Conservation (phyloP, 2,888 invertebrate genomes). For the Cacoxenus indagator region DNA sequence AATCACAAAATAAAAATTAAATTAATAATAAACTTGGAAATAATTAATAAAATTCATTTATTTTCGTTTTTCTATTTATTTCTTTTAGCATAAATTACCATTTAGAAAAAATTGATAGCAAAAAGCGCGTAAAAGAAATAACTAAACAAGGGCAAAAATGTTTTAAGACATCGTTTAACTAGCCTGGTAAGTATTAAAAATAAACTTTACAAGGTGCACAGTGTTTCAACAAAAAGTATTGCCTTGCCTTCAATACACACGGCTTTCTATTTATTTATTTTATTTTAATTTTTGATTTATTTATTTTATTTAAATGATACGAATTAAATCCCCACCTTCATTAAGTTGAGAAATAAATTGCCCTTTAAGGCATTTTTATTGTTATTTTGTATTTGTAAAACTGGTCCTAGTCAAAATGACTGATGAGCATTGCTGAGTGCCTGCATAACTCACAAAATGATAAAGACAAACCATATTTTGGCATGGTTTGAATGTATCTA, state of each 20-base stretch:
- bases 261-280: no score
- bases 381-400: slow-evolving; percentile 14
- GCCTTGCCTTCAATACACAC: no score
- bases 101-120: slow-evolving; percentile 40
- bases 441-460: slow-evolving; percentile 15
- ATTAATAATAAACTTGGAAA: slow-evolving; percentile 1
- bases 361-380: background rate
- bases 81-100: slow-evolving; percentile 45
- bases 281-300: no score
- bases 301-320: no score
- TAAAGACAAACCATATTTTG: background rate
- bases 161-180: background rate
- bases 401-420: slow-evolving; percentile 53
- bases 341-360: background rate
- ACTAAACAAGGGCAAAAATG: slow-evolving; percentile 9
- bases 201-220: no score
- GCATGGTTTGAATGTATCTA: background rate
- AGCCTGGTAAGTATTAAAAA: no score
- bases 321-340: no score
- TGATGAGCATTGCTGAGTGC: slow-evolving; percentile 43
- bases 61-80: slow-evolving; percentile 28
- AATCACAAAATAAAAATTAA: slow-evolving; percentile 22
- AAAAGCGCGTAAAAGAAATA: slow-evolving; percentile 8
- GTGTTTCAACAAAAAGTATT: no score
- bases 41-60: slow-evolving; percentile 31